A percentile compares a stretch with the other conserved stretches of the same genome.
These are phyloP conservation scores for Abscondita cerata DNA, from an alignment of 2,888 invertebrate species.

Conservation along the genomic window DNA sequence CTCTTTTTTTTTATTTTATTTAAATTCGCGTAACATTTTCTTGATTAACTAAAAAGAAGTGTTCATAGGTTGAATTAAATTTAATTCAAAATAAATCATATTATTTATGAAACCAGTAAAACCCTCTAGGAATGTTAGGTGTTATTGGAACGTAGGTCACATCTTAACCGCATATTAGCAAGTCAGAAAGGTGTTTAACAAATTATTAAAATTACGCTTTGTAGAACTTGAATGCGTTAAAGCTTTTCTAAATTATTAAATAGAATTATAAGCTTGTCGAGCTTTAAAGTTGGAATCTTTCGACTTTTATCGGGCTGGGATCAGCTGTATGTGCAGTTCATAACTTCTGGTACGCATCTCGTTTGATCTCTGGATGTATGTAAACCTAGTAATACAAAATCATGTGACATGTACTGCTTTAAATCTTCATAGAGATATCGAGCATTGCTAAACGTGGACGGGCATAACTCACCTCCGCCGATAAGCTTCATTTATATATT, in stretches of 20 bases:
- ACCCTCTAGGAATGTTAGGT: constrained; percentile 20
- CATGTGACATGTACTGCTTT: constrained; percentile 38
- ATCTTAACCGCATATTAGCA: neutral
- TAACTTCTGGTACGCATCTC: constrained; percentile 29
- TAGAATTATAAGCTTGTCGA: constrained; percentile 5
- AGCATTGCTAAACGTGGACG: constrained; percentile 42
- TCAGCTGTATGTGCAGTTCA: constrained; percentile 19
- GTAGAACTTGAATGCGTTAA: constrained; percentile 3
- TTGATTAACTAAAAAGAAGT: too few relatives aligned
- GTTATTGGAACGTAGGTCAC: neutral
- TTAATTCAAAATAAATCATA: constrained; percentile 26
- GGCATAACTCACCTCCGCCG: constrained; percentile 43
- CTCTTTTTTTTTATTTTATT: too few relatives aligned
- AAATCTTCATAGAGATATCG: constrained; percentile 43
- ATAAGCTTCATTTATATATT: constrained; percentile 45
- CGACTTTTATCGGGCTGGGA: constrained; percentile 1
- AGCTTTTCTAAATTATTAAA: constrained; percentile 5
- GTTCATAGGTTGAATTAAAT: constrained; percentile 18
- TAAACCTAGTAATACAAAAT: constrained; percentile 32
- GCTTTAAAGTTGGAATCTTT: constrained; percentile 7
- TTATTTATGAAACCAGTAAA: constrained; percentile 22
- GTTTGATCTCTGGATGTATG: constrained; percentile 27
- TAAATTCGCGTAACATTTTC: too few relatives aligned
- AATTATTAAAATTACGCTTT: constrained; percentile 10
- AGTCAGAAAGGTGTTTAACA: constrained; percentile 5